Base-by-base conservation (phyloP, 2,113 vertebrate species). In the Apodemus speciosus region DNA sequence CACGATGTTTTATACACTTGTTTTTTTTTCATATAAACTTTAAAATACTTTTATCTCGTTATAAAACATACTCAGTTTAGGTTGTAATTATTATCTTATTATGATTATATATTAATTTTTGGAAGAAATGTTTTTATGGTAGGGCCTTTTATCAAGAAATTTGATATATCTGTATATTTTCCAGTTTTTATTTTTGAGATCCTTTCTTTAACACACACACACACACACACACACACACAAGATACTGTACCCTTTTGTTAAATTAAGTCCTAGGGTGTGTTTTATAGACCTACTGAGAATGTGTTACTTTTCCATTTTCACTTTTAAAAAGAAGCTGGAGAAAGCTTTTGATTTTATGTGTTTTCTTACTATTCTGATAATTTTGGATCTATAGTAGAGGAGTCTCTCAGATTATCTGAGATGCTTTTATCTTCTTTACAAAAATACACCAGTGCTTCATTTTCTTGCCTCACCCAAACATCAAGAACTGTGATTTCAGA, bases 391-490 rank as follows among this genome's bases (percentile, higher is more conserved):
- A 30, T 46, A 79, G 35, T 89, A 91, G 88, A 56, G 46, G 73
- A 49, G 11, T 62, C 40, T 93, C 49, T 77, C 51, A 25, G 62
- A 49, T 86, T 90, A 77, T 89, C 46, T 83, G 46, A 87, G 60
- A 38, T 40, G 85, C 30, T 76, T 92, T 68, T 62, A 81, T 88
- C 13, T 91, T 20, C n/a, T 90, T 69, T 73, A 79, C 32, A 58
- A 89, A 91, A 49, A 87, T 88, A 79, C 43, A 79, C 76, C 32
- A 92, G 20, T 90, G 76, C 75, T 95, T 88, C 16, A 90, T 92
- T 93, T 93, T 87, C 62, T 95, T 69, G 49, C 62, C 46, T 95
- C 69, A 95, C 85, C 68, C 85, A 94, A 92, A 62, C 60, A 79
- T 84, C 90, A 92, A 89, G 84, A 94, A 83, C 14, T 81, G 14